Conservation (phyloP, 2,797 vertebrate species). For the Eremophila alpestris region DNA sequence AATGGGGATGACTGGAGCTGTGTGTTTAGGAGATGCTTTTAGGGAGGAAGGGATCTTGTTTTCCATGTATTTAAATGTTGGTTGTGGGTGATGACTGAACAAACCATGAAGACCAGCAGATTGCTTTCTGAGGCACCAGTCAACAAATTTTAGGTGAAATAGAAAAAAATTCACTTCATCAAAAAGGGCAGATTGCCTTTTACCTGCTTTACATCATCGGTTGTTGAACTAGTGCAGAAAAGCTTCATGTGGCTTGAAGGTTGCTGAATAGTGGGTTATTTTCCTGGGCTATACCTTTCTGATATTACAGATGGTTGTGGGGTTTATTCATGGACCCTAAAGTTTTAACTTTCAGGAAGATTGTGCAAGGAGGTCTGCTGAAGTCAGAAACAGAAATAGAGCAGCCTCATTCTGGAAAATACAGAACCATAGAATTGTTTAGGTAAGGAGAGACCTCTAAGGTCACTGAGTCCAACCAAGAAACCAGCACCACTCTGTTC, state of each 20-base stretch:
- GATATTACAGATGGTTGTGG: accelerated
- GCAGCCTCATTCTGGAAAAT: not conserved
- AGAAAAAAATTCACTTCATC: not conserved
- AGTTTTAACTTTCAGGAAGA: not conserved
- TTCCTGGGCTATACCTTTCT: not conserved
- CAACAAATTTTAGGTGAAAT: not conserved
- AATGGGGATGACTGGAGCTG: not conserved
- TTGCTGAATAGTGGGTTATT: not conserved
- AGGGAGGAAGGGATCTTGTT: accelerated
- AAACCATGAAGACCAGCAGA: not conserved
- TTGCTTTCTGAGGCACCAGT: not conserved
- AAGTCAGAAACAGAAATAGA: not conserved
- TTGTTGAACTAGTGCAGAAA: not conserved
- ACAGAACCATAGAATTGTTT: not conserved
- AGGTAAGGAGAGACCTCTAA: not conserved
- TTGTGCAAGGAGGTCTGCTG: accelerated
- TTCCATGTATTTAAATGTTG: not conserved
- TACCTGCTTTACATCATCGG: not conserved
- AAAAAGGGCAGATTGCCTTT: accelerated
- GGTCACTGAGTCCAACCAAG: not conserved
- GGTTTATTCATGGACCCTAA: not conserved
- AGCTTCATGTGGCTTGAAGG: not conserved
- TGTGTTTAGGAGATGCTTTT: not conserved
- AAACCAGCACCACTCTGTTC: not conserved
- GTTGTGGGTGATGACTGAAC: not conserved